These are phyloP conservation scores for Meandrina meandrites DNA, from an alignment of 92 coral and sea anemone species.

Conservation along the genomic window DNA sequence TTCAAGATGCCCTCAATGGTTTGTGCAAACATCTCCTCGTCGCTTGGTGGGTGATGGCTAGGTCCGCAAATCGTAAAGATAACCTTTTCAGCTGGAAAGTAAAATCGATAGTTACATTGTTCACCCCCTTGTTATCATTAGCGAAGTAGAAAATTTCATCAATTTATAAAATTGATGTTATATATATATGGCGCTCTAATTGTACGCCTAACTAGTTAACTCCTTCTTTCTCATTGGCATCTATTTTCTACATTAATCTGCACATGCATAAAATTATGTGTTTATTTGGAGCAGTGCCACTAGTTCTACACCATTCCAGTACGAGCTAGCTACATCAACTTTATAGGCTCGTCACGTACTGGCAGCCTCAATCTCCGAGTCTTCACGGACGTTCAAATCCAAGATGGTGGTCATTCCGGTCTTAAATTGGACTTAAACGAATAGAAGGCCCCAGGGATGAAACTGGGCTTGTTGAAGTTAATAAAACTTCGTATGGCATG, in stretches of 20 bases:
- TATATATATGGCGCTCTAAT: background rate
- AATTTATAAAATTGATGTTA: background rate
- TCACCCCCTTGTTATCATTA: background rate
- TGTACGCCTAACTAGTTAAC: background rate
- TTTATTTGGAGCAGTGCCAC: too few relatives aligned
- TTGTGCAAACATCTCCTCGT: background rate
- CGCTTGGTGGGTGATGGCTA: background rate
- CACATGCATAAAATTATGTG: too few relatives aligned
- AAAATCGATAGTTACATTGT: background rate
- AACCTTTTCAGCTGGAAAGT: slow-evolving; percentile 7
- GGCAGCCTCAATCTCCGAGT: too few relatives aligned
- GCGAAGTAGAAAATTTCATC: background rate
- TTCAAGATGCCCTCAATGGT: background rate
- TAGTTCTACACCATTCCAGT: too few relatives aligned
- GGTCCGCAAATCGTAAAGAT: slow-evolving; percentile 1
- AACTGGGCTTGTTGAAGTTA: background rate
- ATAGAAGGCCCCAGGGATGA: background rate
- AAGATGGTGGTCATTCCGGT: background rate
- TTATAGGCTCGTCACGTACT: too few relatives aligned
- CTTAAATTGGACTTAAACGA: background rate
- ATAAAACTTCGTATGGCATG: background rate
- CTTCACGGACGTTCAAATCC: background rate
- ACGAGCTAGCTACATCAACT: background rate
- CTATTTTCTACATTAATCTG: background rate
- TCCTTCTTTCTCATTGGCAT: background rate